Conservation (phyloP, 2,113 vertebrate genomes). For the Cryptomyrus ogoouensis region DNA sequence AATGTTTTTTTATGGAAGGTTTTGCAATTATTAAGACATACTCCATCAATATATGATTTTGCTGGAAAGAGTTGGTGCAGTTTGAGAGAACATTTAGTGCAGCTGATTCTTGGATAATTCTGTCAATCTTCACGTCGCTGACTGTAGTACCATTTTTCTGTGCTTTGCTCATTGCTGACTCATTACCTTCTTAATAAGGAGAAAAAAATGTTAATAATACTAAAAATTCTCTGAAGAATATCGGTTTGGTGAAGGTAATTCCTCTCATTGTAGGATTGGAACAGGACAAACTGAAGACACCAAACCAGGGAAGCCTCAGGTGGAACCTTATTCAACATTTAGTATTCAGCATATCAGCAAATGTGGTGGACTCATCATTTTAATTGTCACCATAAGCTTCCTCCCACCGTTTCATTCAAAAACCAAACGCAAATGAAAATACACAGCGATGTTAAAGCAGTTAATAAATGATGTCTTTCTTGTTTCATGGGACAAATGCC, state of each 20-base stretch:
- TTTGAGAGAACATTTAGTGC: not conserved
- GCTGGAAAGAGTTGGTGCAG: not conserved
- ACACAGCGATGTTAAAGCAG: not conserved
- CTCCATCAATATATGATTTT: not conserved
- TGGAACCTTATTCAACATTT: not conserved
- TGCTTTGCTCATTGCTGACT: not conserved
- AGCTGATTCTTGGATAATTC: not conserved
- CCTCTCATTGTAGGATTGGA: not conserved
- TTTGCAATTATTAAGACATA: not conserved
- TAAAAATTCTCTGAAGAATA: not conserved
- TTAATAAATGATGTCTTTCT: not conserved
- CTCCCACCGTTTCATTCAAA: not conserved
- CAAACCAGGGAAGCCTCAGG: not conserved
- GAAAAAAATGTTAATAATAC: not conserved
- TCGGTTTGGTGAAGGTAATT: not conserved
- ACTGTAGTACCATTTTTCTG: not conserved
- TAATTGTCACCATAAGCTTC: not conserved
- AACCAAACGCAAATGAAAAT: not conserved
- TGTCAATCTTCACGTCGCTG: not conserved
- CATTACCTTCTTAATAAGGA: not conserved
- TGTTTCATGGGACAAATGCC: not conserved
- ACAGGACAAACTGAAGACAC: not conserved
- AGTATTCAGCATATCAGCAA: not conserved
- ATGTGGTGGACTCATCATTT: not conserved
- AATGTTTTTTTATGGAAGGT: not conserved